A percentile compares a stretch with the other conserved stretches of the same genome.
These are phyloP conservation scores for Microplitis demolitor DNA, from an alignment of 1,140 invertebrate species.

Conservation along the genomic window DNA sequence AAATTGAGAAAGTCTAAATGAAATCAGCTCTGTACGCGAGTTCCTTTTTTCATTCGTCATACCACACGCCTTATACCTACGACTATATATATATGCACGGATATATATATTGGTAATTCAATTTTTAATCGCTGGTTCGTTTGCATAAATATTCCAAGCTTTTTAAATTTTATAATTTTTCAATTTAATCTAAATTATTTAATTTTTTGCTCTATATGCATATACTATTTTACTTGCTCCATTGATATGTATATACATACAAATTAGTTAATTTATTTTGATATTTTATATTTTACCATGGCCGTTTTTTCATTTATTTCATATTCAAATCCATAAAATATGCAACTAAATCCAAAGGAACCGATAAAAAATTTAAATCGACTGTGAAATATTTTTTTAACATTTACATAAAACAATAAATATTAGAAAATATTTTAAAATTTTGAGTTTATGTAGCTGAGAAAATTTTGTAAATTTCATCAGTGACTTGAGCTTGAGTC, in stretches of 20 bases:
- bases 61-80: not conserved
- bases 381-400: too few species aligned
- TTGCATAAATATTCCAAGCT: slow-evolving; percentile 31
- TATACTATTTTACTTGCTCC: not conserved
- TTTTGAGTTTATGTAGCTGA: not conserved
- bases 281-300: not conserved
- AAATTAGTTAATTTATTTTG: too few species aligned
- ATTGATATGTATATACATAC: too few species aligned
- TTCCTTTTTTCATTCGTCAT: slow-evolving; percentile 7
- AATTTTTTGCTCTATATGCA: not conserved
- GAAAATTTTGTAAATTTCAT: slow-evolving; percentile 13
- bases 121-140: slow-evolving; percentile 33
- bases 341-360: too few species aligned
- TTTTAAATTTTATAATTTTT: slow-evolving; percentile 10
- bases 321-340: too few species aligned
- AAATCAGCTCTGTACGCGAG: slow-evolving; percentile 22
- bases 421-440: not conserved
- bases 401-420: not conserved
- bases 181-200: not conserved
- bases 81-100: too few species aligned
- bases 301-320: too few species aligned
- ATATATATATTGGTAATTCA: slow-evolving; percentile 33
- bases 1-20: slow-evolving; percentile 32
- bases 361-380: too few species aligned
- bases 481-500: not conserved